These are phyloP conservation scores for Morus bassanus DNA, from an alignment of 2,797 vertebrate species.

Conservation along the genomic window DNA sequence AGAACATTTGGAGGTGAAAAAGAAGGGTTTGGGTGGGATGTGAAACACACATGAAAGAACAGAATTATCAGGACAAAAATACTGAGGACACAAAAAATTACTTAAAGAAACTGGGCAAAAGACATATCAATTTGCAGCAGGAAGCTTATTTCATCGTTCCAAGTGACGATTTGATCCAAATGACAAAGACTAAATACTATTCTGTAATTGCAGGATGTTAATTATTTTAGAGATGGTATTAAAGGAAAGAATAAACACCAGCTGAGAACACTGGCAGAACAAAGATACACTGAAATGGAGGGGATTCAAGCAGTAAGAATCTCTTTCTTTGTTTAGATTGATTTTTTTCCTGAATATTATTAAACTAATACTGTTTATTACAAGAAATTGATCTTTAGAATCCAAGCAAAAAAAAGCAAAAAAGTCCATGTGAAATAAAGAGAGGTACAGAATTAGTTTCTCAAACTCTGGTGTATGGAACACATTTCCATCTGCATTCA, in stretches of 20 bases:
- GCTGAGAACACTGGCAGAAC: neutral
- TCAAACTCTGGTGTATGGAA: neutral
- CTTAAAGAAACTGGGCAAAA: neutral
- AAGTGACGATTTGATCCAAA: neutral
- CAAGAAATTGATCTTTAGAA: neutral
- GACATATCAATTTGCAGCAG: neutral
- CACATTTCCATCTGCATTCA: neutral
- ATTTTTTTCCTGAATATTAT: neutral
- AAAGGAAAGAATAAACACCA: neutral
- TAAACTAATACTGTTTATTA: slow-evolving; percentile 19
- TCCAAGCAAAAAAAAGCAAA: neutral
- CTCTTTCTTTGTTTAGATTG: neutral
- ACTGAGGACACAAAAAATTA: neutral
- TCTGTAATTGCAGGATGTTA: neutral
- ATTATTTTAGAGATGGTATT: neutral
- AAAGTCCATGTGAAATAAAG: neutral
- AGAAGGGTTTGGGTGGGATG: neutral
- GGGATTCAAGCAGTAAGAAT: neutral
- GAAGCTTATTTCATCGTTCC: neutral
- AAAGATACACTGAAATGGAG: neutral
- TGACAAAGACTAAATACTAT: neutral
- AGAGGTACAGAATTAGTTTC: neutral
- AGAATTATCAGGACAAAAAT: neutral
- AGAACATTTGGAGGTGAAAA: neutral
- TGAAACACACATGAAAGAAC: neutral